phyloP scores from a whole-genome alignment of 1,140 invertebrate genomes.

The Ridgeia piscesae region DNA sequence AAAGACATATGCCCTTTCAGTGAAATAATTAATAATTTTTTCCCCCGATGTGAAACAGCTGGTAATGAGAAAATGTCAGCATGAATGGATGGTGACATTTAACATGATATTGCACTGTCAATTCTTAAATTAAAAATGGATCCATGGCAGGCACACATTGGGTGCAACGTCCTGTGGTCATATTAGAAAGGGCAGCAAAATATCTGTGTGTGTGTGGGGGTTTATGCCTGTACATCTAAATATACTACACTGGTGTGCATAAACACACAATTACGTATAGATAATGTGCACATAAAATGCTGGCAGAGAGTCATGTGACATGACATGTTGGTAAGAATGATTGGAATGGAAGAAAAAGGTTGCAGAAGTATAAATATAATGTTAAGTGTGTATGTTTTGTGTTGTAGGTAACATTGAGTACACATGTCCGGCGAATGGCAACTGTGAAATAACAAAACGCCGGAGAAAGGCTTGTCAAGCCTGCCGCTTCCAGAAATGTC shows the following conservation, averaged over 20 bases:
- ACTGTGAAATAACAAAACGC: constrained; percentile 98
- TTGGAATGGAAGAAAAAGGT: too few species aligned
- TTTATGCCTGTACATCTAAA: too few species aligned
- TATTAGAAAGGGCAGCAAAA: too few species aligned
- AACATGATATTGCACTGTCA: background rate
- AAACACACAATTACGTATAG: background rate
- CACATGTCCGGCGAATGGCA: constrained; percentile 94
- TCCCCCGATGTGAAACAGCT: too few species aligned
- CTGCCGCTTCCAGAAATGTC: constrained; percentile 91
- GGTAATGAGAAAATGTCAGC: background rate
- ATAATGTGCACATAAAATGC: background rate
- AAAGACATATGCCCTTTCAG: too few species aligned
- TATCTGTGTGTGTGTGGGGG: too few species aligned
- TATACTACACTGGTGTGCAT: too few species aligned
- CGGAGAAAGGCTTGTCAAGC: constrained; percentile 94
- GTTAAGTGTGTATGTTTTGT: background rate
- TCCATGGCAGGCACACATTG: too few species aligned
- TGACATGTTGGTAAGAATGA: background rate
- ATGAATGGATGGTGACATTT: background rate
- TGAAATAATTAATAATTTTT: too few species aligned
- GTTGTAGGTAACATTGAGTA: constrained; percentile 93
- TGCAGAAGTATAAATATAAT: background rate
- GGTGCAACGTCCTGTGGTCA: too few species aligned
- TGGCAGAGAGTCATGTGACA: background rate
- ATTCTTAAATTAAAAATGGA: background rate